Conservation (phyloP, 1,140 invertebrate genomes). For the Achroia grisella region DNA sequence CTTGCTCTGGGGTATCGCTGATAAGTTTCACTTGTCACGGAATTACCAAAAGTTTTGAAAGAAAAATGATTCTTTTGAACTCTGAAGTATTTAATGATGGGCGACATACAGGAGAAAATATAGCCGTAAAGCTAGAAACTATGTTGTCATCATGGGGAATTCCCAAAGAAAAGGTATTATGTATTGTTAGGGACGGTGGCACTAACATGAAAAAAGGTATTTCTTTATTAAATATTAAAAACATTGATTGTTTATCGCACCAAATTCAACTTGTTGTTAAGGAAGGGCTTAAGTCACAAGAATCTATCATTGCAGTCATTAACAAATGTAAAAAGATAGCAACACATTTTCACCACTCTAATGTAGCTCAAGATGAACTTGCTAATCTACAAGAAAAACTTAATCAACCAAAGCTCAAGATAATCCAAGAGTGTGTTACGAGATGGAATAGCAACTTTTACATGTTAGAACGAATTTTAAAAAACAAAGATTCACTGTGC, state of each 20-base stretch:
- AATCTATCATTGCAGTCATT: conserved; percentile 15
- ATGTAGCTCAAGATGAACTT: too few species aligned
- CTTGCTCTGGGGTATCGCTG: too few species aligned
- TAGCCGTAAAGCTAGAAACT: conserved; percentile 18
- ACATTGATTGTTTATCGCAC: conserved; percentile 14
- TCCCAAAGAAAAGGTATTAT: conserved; percentile 26
- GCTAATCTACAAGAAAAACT: too few species aligned
- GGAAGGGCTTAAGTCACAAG: conserved; percentile 16
- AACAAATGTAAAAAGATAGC: conserved; percentile 21
- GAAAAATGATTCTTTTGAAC: conserved; percentile 22
- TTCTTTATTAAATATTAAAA: too few species aligned
- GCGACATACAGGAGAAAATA: conserved; percentile 21
- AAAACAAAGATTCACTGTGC: conserved; percentile 20
- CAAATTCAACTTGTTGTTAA: conserved; percentile 17
- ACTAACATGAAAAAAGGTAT: too few species aligned
- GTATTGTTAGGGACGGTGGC: conserved; percentile 25
- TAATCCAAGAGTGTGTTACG: conserved; percentile 14
- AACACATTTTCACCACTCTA: conserved; percentile 17
- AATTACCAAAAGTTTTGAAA: too few species aligned
- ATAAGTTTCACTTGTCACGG: too few species aligned
- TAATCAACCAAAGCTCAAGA: conserved; percentile 19
- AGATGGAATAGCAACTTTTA: too few species aligned
- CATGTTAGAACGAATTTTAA: too few species aligned
- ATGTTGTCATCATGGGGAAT: conserved; percentile 26
- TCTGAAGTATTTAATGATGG: conserved; percentile 21